Evolutionary conservation across 2,113 vertebrate species (phyloP).

Genomic region (Ardeotis arabs): DNA sequence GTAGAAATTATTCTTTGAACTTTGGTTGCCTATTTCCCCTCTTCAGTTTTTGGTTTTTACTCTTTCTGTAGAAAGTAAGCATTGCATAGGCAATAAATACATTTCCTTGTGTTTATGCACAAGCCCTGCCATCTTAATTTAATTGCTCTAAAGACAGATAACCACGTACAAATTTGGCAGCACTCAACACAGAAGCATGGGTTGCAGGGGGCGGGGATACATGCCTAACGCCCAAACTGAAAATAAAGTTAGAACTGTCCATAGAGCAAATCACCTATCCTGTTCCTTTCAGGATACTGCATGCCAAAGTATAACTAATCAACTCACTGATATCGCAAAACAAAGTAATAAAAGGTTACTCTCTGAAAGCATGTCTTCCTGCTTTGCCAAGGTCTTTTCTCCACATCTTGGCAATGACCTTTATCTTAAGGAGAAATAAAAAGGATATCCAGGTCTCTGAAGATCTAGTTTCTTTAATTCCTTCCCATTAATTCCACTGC

Average conservation of each 20-base stretch:
- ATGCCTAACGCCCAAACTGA: background rate
- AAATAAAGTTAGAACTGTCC: background rate
- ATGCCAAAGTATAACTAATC: background rate
- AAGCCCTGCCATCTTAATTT: background rate
- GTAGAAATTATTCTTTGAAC: background rate
- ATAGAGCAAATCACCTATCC: background rate
- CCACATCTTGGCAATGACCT: background rate
- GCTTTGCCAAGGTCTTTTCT: background rate
- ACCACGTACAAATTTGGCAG: background rate
- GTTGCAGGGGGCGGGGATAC: accelerated
- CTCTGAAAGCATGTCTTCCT: background rate
- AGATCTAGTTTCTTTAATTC: background rate
- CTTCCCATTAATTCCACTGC: background rate
- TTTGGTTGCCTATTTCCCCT: background rate
- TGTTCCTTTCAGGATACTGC: background rate
- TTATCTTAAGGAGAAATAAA: background rate
- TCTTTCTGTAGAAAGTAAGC: background rate
- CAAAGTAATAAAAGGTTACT: background rate
- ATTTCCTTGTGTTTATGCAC: background rate
- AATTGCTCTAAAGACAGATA: background rate
- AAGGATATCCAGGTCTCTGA: background rate
- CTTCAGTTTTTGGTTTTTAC: background rate
- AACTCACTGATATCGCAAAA: background rate
- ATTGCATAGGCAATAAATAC: background rate
- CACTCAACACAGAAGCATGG: background rate